phyloP scores from a whole-genome alignment of 2,113 vertebrate genomes.

The Stigmatopora nigra region DNA sequence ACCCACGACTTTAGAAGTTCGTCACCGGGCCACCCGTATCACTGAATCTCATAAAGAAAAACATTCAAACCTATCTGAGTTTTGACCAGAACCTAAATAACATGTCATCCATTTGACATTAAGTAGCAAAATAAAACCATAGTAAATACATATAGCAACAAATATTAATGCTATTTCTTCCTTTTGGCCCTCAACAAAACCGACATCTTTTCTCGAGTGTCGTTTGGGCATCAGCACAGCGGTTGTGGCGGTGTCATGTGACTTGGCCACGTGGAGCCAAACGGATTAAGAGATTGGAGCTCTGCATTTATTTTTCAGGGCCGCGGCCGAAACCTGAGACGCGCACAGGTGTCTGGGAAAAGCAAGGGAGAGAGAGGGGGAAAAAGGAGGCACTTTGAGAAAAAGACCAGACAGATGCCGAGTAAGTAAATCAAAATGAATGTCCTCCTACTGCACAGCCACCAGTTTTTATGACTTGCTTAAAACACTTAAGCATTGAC shows the following conservation, averaged over 20 bases:
- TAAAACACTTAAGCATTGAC: slow-evolving; percentile 5
- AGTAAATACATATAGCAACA: neutral
- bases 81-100: too few species aligned
- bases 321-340: slow-evolving; percentile 88
- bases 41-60: too few species aligned
- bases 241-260: slow-evolving; percentile 88
- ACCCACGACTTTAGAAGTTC: too few species aligned
- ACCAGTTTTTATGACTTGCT: neutral
- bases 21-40: too few species aligned
- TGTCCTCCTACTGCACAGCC: neutral
- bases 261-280: slow-evolving; percentile 94
- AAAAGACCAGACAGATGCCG: slow-evolving; percentile 5
- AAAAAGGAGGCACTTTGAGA: slow-evolving; percentile 19
- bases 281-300: slow-evolving; percentile 99
- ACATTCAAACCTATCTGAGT: too few species aligned
- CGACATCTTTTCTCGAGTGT: slow-evolving; percentile 27
- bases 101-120: too few species aligned
- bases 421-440: slow-evolving; percentile 1
- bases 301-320: slow-evolving; percentile 96
- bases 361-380: slow-evolving; percentile 39
- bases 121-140: too few species aligned
- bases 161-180: neutral
- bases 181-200: neutral
- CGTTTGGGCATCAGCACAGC: slow-evolving; percentile 84
- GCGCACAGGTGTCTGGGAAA: slow-evolving; percentile 93